These are phyloP conservation scores for Callipepla californica DNA, from an alignment of 2,113 vertebrate genomes.

Conservation along the genomic window DNA sequence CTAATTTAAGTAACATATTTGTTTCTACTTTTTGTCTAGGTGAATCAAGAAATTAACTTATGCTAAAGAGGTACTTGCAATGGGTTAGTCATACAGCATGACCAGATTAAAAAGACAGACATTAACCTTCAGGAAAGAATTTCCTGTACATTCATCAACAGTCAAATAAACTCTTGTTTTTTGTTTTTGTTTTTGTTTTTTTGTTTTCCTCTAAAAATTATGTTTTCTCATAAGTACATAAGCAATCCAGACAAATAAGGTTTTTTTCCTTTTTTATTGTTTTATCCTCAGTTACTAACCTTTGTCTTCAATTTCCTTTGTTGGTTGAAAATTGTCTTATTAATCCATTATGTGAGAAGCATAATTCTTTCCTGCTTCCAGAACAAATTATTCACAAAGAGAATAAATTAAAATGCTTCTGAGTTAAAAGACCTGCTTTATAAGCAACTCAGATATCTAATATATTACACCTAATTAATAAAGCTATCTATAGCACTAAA, in stretches of 20 bases:
- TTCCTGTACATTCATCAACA: neutral
- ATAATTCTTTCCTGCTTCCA: conserved; percentile 41
- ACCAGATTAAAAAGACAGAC: neutral
- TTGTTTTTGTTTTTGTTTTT: too few species aligned
- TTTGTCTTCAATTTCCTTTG: conserved; percentile 22
- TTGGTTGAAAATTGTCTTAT: conserved; percentile 51
- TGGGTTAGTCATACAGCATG: neutral
- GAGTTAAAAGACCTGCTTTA: conserved; percentile 10
- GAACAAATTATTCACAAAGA: conserved; percentile 63
- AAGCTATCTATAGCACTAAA: neutral
- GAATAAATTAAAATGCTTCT: conserved; percentile 60
- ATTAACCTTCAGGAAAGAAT: neutral
- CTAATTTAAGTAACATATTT: neutral
- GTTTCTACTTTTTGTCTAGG: neutral
- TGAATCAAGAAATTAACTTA: neutral
- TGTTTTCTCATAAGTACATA: neutral
- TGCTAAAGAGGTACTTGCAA: neutral
- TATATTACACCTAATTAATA: conserved; percentile 39
- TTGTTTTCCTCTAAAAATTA: neutral
- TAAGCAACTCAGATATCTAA: conserved; percentile 37
- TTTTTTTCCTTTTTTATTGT: neutral
- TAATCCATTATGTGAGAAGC: conserved; percentile 41
- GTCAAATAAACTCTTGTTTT: neutral
- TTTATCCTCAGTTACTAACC: neutral
- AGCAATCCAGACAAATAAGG: neutral